A percentile compares a stretch with the other conserved stretches of the same genome.
Conservation (phyloP, 1,140 invertebrate species). For the Drusus annulatus region DNA sequence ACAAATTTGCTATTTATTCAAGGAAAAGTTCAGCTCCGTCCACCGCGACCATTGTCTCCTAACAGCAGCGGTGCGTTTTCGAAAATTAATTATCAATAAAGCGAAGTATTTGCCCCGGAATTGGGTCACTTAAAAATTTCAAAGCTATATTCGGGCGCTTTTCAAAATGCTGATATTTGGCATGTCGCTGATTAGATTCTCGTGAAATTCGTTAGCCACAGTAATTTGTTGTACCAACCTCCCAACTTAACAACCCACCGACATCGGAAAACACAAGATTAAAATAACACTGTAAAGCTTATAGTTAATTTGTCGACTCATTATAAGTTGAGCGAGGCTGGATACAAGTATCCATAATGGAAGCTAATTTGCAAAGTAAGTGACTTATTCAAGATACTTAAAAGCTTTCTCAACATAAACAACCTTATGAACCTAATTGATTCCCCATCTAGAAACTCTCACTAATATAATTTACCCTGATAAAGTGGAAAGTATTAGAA, state of each 20-base stretch:
- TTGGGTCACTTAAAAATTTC: not conserved
- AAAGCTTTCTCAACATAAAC: not conserved
- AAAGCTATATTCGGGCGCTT: too few relatives aligned
- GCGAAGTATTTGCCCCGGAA: not conserved
- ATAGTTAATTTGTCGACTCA: not conserved
- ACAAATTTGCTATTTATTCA: not conserved
- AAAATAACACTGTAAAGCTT: not conserved
- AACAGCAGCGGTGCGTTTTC: conserved; percentile 24
- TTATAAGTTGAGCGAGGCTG: not conserved
- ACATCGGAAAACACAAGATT: not conserved
- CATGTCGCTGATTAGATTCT: not conserved
- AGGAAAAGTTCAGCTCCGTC: not conserved
- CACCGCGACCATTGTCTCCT: conserved; percentile 4
- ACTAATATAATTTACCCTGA: too few relatives aligned
- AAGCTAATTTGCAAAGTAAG: not conserved
- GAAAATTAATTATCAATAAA: conserved; percentile 46
- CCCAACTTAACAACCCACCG: too few relatives aligned
- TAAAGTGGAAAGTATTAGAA: too few relatives aligned
- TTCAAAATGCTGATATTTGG: not conserved
- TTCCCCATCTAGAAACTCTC: too few relatives aligned
- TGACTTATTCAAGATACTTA: not conserved
- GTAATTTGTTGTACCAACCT: too few relatives aligned
- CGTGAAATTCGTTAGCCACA: not conserved
- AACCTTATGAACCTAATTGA: too few relatives aligned
- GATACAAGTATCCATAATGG: not conserved